phyloP scores from a whole-genome alignment of 1,140 invertebrate genomes.

The Popillia japonica region DNA sequence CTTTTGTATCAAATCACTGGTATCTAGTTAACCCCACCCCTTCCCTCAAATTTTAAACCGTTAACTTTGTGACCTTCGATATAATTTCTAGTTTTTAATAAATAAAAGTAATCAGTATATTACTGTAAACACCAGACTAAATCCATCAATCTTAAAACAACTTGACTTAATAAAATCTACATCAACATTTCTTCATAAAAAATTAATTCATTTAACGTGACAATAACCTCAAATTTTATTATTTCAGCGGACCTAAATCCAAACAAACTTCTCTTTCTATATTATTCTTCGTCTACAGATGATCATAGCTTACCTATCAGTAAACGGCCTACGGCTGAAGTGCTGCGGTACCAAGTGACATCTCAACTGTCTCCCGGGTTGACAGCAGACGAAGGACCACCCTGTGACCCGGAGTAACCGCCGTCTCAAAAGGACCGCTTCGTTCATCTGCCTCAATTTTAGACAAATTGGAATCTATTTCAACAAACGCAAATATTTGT shows the following conservation, averaged over 20 bases:
- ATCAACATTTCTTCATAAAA: background rate
- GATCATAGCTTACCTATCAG: background rate
- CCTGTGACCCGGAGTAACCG: background rate
- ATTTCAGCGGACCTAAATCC: too few species aligned
- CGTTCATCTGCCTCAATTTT: slow-evolving; percentile 28
- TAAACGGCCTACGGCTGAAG: slow-evolving; percentile 23
- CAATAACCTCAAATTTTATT: background rate
- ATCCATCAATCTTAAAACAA: too few species aligned
- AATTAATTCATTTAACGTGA: background rate
- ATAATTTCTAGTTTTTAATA: too few species aligned
- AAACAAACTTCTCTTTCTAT: too few species aligned
- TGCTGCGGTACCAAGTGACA: slow-evolving; percentile 34
- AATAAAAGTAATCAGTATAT: too few species aligned
- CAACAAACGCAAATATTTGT: slow-evolving; percentile 20
- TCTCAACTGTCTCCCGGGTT: slow-evolving; percentile 34
- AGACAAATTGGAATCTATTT: slow-evolving; percentile 33
- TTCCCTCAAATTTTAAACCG: too few species aligned
- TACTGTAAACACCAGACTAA: too few species aligned
- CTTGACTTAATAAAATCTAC: background rate
- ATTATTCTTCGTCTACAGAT: too few species aligned
- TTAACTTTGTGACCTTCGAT: too few species aligned
- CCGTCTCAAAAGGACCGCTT: slow-evolving; percentile 34
- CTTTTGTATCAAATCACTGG: too few species aligned
- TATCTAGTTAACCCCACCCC: too few species aligned
- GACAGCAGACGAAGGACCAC: slow-evolving; percentile 39